A percentile compares a stretch with the other conserved stretches of the same genome.
Conservation (phyloP, 2,797 vertebrate genomes). For the Lagodon rhomboides region DNA sequence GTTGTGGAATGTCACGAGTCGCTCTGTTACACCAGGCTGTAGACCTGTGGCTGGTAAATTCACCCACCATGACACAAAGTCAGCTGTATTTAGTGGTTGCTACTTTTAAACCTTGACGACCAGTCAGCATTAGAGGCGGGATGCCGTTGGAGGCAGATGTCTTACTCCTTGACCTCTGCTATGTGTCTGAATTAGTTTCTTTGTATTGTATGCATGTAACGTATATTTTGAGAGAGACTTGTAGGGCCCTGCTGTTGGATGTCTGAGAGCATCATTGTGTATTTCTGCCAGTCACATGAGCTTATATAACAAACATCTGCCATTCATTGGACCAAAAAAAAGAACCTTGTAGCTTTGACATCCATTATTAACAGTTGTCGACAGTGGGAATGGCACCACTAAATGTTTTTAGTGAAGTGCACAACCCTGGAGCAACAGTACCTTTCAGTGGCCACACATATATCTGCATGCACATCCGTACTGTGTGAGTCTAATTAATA, state of each 20-base stretch:
- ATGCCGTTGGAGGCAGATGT: neutral
- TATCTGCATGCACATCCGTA: neutral
- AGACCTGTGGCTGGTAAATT: too few relatives aligned
- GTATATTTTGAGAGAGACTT: neutral
- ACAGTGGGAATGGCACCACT: neutral
- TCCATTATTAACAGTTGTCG: neutral
- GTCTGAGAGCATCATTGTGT: neutral
- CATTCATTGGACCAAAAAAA: neutral
- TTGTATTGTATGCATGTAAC: neutral
- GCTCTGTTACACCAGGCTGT: too few relatives aligned
- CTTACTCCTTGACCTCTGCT: neutral
- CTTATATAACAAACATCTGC: neutral
- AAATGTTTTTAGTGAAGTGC: neutral
- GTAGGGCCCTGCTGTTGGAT: neutral
- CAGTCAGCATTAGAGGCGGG: neutral
- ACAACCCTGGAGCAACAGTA: neutral
- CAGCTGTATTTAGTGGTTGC: too few relatives aligned
- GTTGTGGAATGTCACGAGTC: too few relatives aligned
- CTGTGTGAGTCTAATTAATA: neutral
- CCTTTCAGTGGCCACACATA: neutral
- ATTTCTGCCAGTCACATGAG: neutral
- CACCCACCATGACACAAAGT: too few relatives aligned
- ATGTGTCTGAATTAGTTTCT: slow-evolving; percentile 6
- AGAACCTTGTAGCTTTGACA: neutral
- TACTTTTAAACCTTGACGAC: too few relatives aligned